phyloP scores from a whole-genome alignment of 2,888 invertebrate genomes.

The Himalopsyche japonica region DNA sequence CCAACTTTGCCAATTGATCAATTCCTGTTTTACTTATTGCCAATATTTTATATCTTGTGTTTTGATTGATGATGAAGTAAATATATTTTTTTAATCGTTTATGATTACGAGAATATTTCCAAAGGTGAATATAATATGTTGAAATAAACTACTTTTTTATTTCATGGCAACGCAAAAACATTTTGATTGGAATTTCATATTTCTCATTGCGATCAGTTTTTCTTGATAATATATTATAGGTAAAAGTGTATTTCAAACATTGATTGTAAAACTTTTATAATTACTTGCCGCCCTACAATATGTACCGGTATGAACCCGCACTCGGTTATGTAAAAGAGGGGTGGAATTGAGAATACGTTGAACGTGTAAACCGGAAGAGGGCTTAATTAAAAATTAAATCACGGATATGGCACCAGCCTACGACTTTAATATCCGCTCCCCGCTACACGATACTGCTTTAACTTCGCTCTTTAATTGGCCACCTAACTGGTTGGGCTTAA shows the following conservation, averaged over 20 bases:
- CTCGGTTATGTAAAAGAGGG: not conserved
- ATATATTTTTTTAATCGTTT: too few relatives aligned
- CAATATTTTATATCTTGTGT: too few relatives aligned
- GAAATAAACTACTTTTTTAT: too few relatives aligned
- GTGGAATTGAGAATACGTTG: not conserved
- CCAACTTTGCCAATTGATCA: too few relatives aligned
- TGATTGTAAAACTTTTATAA: not conserved
- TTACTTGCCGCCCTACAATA: not conserved
- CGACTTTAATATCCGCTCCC: slow-evolving; percentile 3
- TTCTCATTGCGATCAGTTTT: not conserved
- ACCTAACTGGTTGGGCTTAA: not conserved
- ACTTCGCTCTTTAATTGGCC: not conserved
- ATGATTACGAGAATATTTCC: too few relatives aligned
- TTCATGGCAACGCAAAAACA: too few relatives aligned
- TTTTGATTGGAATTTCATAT: too few relatives aligned
- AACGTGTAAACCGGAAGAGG: not conserved
- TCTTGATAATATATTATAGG: not conserved
- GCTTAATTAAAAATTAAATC: slow-evolving; percentile 11
- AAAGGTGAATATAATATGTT: too few relatives aligned
- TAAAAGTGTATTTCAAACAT: not conserved
- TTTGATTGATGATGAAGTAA: too few relatives aligned
- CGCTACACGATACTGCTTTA: not conserved
- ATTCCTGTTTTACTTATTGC: too few relatives aligned
- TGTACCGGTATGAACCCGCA: not conserved
- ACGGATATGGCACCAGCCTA: not conserved